These are phyloP conservation scores for Lydus trimaculatus DNA, from an alignment of 2,888 invertebrate species.

Conservation along the genomic window DNA sequence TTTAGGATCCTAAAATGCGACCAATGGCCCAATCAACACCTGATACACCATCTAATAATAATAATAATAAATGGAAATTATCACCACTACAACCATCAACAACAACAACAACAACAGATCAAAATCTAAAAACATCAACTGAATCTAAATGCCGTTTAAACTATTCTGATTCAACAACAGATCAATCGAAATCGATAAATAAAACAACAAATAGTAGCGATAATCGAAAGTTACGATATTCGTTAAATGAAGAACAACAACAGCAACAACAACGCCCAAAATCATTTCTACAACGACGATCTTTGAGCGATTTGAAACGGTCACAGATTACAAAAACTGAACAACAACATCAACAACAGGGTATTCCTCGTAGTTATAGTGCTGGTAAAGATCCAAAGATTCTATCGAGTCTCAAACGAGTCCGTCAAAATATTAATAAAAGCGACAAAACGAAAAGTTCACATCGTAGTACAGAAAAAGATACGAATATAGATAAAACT, in stretches of 20 bases:
- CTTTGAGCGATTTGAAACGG: not conserved
- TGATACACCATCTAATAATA: not conserved
- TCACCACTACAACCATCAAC: not conserved
- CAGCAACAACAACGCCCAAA: not conserved
- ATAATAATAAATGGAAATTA: not conserved
- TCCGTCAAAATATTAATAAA: not conserved
- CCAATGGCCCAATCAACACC: conserved; percentile 38
- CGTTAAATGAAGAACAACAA: not conserved
- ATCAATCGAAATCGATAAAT: not conserved
- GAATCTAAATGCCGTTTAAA: not conserved
- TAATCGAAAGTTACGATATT: not conserved
- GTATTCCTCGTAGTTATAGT: not conserved
- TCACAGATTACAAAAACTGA: not conserved
- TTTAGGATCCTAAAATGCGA: conserved; percentile 35
- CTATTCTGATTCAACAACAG: not conserved
- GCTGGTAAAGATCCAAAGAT: not conserved
- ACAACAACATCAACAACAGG: not conserved
- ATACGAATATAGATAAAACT: not conserved
- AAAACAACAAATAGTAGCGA: too few relatives aligned
- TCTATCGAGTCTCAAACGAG: not conserved
- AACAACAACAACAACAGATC: not conserved
- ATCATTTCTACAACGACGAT: not conserved
- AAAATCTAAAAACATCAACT: not conserved
- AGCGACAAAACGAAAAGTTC: not conserved
- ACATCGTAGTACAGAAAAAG: not conserved